These are phyloP conservation scores for Parazoanthus swiftii DNA, from an alignment of 92 coral and sea anemone genomes.

Conservation along the genomic window DNA sequence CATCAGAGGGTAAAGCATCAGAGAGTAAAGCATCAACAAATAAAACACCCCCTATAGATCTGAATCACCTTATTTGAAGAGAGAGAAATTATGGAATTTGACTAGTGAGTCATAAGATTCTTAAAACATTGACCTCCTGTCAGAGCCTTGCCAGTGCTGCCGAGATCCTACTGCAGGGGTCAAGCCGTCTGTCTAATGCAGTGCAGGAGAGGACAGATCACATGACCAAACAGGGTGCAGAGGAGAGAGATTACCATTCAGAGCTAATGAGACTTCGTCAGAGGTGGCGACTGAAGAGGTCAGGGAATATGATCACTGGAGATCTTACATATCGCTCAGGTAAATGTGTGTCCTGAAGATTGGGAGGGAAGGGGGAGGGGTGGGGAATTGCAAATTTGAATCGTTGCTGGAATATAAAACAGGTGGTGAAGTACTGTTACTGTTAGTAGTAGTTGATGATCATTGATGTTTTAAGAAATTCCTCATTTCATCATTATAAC, in stretches of 20 bases:
- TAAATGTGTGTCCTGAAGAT: conserved; percentile 2
- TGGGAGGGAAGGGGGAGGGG: conserved; percentile 24
- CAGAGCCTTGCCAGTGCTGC: conserved; percentile 86
- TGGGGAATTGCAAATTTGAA: conserved; percentile 54
- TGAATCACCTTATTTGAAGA: too few relatives aligned
- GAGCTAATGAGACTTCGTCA: conserved; percentile 89
- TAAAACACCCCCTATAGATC: too few relatives aligned
- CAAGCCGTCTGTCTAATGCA: conserved; percentile 86
- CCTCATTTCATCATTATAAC: too few relatives aligned
- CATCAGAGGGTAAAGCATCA: too few relatives aligned
- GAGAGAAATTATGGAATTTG: too few relatives aligned
- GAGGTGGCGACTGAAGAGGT: conserved; percentile 85
- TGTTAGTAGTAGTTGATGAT: too few relatives aligned
- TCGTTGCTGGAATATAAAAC: too few relatives aligned
- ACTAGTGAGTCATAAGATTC: too few relatives aligned
- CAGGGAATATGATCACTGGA: conserved; percentile 87
- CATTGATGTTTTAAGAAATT: too few relatives aligned
- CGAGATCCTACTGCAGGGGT: conserved; percentile 84
- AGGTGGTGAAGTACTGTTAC: not conserved
- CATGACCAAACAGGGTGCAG: conserved; percentile 48
- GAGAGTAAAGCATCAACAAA: too few relatives aligned
- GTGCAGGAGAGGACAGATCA: conserved; percentile 79
- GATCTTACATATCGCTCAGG: conserved; percentile 96
- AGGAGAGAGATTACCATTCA: conserved; percentile 80
- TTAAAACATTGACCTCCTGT: not conserved